Evolutionary conservation across 2,113 vertebrate species (phyloP).

Genomic region (Burhinus oedicnemus): DNA sequence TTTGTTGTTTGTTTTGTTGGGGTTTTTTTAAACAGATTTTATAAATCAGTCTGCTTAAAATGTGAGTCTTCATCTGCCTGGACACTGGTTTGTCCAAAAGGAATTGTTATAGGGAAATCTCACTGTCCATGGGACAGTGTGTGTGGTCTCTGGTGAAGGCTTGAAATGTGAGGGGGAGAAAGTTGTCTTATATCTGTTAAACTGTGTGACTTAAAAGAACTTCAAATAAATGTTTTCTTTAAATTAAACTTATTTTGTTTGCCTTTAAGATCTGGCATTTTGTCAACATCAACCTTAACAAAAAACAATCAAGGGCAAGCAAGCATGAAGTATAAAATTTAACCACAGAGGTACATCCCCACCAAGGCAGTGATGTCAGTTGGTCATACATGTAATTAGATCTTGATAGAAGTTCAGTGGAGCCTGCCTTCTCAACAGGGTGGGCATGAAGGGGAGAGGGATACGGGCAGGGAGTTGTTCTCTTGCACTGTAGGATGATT

Average conservation of each 20-base stretch:
- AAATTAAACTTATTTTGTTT: constrained; percentile 50
- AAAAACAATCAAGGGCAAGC: neutral
- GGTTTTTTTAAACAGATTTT: constrained; percentile 54
- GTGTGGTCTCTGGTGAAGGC: constrained; percentile 42
- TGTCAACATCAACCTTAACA: neutral
- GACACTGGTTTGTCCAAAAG: constrained; percentile 9
- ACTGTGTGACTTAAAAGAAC: constrained; percentile 58
- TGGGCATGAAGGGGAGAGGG: neutral
- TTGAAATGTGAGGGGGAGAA: constrained; percentile 60
- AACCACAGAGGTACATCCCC: neutral
- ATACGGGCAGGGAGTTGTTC: neutral
- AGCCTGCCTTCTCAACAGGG: neutral
- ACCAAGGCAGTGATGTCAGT: neutral
- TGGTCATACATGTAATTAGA: neutral
- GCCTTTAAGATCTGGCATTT: constrained; percentile 44
- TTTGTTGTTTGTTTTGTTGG: constrained; percentile 24
- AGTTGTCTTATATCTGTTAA: constrained; percentile 69
- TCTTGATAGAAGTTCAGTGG: neutral
- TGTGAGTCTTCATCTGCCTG: constrained; percentile 26
- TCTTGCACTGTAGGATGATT: neutral
- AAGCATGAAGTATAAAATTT: neutral
- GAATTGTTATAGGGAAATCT: constrained; percentile 9
- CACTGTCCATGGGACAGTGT: constrained; percentile 38
- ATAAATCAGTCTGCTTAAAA: constrained; percentile 52
- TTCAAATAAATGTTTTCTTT: constrained; percentile 74